Evolutionary conservation across 1,140 invertebrate genomes (phyloP), one percentile per base, ranked within the genome.

Genomic region (Monochamus saltuarius): DNA sequence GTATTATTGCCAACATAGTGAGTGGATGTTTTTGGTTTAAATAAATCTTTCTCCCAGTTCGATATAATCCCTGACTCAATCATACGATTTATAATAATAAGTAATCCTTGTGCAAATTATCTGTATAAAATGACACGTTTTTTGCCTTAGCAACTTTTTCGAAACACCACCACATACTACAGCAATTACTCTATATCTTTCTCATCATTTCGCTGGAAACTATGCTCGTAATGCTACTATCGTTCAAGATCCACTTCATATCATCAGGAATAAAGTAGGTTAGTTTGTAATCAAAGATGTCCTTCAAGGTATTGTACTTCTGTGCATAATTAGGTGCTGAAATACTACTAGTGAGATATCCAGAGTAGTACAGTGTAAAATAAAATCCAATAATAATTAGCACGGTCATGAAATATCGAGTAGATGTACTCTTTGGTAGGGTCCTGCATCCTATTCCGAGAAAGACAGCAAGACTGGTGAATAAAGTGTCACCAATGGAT

Each of bases 21-120:
- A 6, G 2, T 13, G 14, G 19, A 13, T 10, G 13, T 7, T 7
- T 39, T 16, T n/a, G 11, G n/a, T 29, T 45, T 56, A n/a, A 56
- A 45, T 13, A 56, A 11, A 34, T 56, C 53, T 8, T 45, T 16
- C n/a, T 45, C 14, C 53, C 53, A 56, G 29, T 56, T 56, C 4
- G 39, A 13, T 19, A 56, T 56, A 7, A 56, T 45, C 11, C 53
- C 53, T 8, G 42, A 39, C 8, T 14, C 45, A 13, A 11, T 43
- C 16, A 56, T 45, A n/a, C 53, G 37, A 45, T 56, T 34, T 14
- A 56, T 43, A 4, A 35, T 16, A 0, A 9, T 35, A 56, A 4
- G 17, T 56, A 56, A 8, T 56, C 39, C 16, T 56, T 56, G 16
- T 45, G 34, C 8, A 56, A 14, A n/a, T 56, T 19, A 11, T 39